Evolutionary conservation across 2,888 invertebrate genomes (phyloP).

Genomic region (Chelonus formosanus): DNA sequence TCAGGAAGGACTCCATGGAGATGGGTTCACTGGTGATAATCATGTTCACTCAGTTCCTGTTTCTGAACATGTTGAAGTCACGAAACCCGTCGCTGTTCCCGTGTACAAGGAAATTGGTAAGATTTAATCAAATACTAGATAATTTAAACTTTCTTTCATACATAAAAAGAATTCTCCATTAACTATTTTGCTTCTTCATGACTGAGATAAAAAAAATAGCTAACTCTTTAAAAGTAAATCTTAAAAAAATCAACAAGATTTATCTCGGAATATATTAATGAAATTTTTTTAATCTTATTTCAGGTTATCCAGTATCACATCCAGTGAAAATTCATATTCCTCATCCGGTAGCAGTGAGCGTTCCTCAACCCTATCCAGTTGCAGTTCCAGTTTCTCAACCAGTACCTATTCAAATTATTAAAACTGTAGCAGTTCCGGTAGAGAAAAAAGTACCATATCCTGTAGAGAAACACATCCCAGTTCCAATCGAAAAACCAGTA

Average conservation of each 20-base stretch:
- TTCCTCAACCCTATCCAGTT: slow-evolving; percentile 75
- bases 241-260: not conserved
- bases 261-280: not conserved
- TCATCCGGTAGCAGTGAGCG: slow-evolving; percentile 69
- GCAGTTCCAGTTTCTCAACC: slow-evolving; percentile 76
- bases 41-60: slow-evolving; percentile 69
- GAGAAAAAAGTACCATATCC: slow-evolving; percentile 79
- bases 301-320: slow-evolving; percentile 70
- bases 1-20: slow-evolving; percentile 46
- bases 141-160: not conserved
- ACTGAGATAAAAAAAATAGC: no score
- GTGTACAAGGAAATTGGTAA: slow-evolving; percentile 74
- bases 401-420: slow-evolving; percentile 74
- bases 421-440: slow-evolving; percentile 75
- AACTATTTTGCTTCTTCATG: no score
- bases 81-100: slow-evolving; percentile 74
- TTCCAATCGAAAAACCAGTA: slow-evolving; percentile 74
- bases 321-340: slow-evolving; percentile 71
- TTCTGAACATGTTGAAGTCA: slow-evolving; percentile 74
- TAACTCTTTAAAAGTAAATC: no score
- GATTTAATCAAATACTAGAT: slow-evolving; percentile 13
- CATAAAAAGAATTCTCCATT: no score
- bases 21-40: slow-evolving; percentile 59
- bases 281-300: slow-evolving; percentile 5
- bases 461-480: slow-evolving; percentile 73